phyloP scores from a whole-genome alignment of 2,888 invertebrate species.

The Dryobotodes eremita region DNA sequence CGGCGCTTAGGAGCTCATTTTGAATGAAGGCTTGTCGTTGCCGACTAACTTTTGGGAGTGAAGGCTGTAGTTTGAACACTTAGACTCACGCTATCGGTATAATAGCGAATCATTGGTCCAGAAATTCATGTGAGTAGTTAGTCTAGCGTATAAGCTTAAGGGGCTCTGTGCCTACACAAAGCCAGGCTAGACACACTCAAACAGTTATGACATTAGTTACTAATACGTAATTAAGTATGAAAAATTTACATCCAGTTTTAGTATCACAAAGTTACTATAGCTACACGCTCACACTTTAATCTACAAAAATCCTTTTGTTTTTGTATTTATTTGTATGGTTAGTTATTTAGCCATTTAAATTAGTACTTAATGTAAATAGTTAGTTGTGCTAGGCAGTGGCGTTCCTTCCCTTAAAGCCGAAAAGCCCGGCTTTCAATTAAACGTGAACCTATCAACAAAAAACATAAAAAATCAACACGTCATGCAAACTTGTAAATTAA shows the following conservation, averaged over 20 bases:
- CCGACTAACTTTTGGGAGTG: conserved; percentile 45
- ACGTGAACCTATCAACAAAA: too few relatives aligned
- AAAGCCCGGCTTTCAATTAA: too few relatives aligned
- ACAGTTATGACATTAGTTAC: conserved; percentile 3
- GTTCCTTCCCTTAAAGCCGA: too few relatives aligned
- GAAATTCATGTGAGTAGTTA: conserved; percentile 32
- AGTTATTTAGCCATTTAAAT: background rate
- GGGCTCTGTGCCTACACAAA: background rate
- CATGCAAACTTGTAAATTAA: too few relatives aligned
- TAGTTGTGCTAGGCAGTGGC: too few relatives aligned
- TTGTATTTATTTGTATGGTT: background rate
- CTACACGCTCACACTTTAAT: too few relatives aligned
- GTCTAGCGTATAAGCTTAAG: conserved; percentile 21
- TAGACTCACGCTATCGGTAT: conserved; percentile 14
- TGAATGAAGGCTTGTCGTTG: conserved; percentile 50
- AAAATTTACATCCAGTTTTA: background rate
- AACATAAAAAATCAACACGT: too few relatives aligned
- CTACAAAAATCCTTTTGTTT: background rate
- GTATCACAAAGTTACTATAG: background rate
- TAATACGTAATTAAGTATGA: background rate
- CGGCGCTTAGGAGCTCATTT: conserved; percentile 59
- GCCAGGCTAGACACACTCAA: background rate
- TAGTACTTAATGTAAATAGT: too few relatives aligned
- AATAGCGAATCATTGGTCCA: conserved; percentile 23
- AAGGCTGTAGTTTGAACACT: conserved; percentile 33